These are phyloP conservation scores for Leptinotarsa rubiginosa DNA, from an alignment of 2,888 invertebrate genomes.

Conservation along the genomic window DNA sequence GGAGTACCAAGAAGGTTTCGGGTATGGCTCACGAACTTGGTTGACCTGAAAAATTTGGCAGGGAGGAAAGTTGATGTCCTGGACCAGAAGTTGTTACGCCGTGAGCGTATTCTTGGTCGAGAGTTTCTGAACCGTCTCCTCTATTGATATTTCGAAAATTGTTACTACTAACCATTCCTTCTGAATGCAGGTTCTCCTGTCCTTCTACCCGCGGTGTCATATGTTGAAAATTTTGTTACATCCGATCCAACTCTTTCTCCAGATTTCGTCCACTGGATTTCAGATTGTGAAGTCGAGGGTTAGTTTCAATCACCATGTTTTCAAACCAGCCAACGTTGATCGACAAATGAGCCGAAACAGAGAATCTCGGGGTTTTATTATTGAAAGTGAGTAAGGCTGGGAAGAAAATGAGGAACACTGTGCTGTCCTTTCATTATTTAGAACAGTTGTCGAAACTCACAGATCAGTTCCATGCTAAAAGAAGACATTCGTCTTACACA, in stretches of 20 bases:
- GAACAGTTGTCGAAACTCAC: too few relatives aligned
- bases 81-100: background rate
- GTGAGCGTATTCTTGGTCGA: background rate
- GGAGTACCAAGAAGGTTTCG: background rate
- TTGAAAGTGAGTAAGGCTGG: too few relatives aligned
- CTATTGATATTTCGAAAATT: background rate
- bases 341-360: too few relatives aligned
- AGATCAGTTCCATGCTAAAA: too few relatives aligned
- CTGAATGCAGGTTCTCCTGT: too few relatives aligned
- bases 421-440: background rate
- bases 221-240: background rate
- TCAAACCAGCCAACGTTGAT: background rate
- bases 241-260: background rate
- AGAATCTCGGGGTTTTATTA: too few relatives aligned
- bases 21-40: too few relatives aligned
- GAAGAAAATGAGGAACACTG: too few relatives aligned
- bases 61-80: background rate
- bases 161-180: background rate
- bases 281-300: background rate
- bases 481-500: too few relatives aligned
- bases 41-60: too few relatives aligned
- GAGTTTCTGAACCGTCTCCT: background rate
- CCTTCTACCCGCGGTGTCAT: background rate
- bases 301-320: background rate
- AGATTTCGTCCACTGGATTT: background rate